Percentiles rank a stretch among this genome's conserved stretches.
phyloP scores from a whole-genome alignment of 1,140 invertebrate species.

The Marisa cornuarietis region DNA sequence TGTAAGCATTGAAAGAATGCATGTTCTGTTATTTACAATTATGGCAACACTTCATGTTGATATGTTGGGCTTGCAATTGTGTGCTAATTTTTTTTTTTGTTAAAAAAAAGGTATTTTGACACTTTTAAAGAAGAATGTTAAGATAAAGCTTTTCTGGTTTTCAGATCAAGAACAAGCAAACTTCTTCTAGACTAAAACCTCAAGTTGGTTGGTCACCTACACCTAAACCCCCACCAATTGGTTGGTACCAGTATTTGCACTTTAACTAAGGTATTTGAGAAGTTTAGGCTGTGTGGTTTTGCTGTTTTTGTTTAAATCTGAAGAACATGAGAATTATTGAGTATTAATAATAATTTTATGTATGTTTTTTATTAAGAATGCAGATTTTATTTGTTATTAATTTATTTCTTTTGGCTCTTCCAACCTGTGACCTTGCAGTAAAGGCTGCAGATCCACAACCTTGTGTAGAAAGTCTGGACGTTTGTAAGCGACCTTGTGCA shows the following conservation, averaged over 20 bases:
- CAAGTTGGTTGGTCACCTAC: constrained; percentile 38
- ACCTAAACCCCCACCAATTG: constrained; percentile 52
- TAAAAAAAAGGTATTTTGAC: no score
- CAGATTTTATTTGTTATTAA: background rate
- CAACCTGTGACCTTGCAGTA: background rate
- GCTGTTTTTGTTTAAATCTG: no score
- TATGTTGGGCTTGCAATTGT: no score
- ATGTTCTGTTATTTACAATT: no score
- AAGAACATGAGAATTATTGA: background rate
- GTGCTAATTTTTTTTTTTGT: no score
- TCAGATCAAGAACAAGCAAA: no score
- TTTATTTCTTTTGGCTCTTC: background rate
- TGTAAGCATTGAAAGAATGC: no score
- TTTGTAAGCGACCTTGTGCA: constrained; percentile 5
- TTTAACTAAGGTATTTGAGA: no score
- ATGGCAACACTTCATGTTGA: no score
- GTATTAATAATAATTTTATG: background rate
- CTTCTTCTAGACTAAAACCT: background rate
- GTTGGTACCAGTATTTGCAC: constrained; percentile 27
- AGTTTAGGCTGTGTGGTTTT: background rate
- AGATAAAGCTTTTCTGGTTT: no score
- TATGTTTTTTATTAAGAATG: background rate
- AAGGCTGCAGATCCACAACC: constrained; percentile 40
- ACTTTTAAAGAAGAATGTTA: no score
- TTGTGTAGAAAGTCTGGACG: constrained; percentile 32